A percentile compares a stretch with the other conserved stretches of the same genome.
Conservation (phyloP, 2,888 invertebrate species). For the Meganola albula region DNA sequence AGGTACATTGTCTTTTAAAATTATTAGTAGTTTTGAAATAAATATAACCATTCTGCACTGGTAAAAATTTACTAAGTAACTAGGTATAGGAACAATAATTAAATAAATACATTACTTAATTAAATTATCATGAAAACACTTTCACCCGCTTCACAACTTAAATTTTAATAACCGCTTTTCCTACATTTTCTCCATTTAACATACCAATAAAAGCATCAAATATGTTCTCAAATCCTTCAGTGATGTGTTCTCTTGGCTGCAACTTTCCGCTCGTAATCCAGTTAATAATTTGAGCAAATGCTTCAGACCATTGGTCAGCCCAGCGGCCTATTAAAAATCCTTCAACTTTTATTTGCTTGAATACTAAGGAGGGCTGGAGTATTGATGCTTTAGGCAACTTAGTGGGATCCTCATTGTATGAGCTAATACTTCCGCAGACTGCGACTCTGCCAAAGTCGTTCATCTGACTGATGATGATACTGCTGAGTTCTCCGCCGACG, state of each 20-base stretch:
- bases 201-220: conserved; percentile 80
- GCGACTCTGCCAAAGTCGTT: conserved; percentile 76
- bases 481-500: conserved; percentile 81
- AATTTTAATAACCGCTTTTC: conserved; percentile 42
- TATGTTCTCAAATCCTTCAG: conserved; percentile 81
- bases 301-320: conserved; percentile 73
- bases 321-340: conserved; percentile 76
- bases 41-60: too few species aligned
- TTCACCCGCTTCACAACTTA: too few species aligned
- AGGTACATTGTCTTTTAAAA: too few species aligned
- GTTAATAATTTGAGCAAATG: conserved; percentile 70
- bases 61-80: too few species aligned
- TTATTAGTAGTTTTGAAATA: too few species aligned
- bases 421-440: conserved; percentile 35
- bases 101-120: too few species aligned
- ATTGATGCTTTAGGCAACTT: conserved; percentile 26
- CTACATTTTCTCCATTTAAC: conserved; percentile 71
- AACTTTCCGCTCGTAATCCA: conserved; percentile 81
- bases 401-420: conserved; percentile 3
- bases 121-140: too few species aligned
- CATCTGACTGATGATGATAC: conserved; percentile 77
- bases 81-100: too few species aligned
- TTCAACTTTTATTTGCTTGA: conserved; percentile 72
- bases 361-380: conserved; percentile 67
- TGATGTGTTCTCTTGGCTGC: conserved; percentile 79